Conservation (phyloP, 2,888 invertebrate genomes). For the Drosophila kuntzei region DNA sequence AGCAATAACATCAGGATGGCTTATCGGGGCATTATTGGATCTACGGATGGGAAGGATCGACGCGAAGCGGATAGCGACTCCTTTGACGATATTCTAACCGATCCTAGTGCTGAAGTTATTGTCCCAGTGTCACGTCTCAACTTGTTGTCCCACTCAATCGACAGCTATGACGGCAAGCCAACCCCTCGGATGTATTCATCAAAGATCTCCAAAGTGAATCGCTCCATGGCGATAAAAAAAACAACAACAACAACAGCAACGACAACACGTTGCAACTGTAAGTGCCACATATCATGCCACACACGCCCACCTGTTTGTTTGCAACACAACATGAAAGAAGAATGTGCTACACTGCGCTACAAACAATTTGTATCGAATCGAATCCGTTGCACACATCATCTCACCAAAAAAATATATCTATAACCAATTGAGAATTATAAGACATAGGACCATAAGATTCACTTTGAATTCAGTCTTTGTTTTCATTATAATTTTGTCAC, state of each 20-base stretch:
- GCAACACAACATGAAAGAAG: not conserved
- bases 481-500: not conserved
- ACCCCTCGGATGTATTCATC: not conserved
- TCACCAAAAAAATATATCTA: too few relatives aligned
- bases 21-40: conserved; percentile 64
- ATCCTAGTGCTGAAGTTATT: conserved; percentile 9
- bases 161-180: not conserved
- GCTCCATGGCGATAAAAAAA: not conserved
- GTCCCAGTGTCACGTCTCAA: conserved; percentile 4
- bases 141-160: not conserved
- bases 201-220: conserved; percentile 1
- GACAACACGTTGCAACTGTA: conserved; percentile 20
- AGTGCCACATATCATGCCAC: conserved; percentile 6
- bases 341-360: conserved; percentile 26
- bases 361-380: conserved; percentile 5
- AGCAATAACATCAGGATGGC: conserved; percentile 45
- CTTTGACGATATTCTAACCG: conserved; percentile 49
- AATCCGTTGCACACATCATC: not conserved
- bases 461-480: not conserved
- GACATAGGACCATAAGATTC: not conserved
- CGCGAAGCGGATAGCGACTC: conserved; percentile 51
- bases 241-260: not conserved
- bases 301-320: conserved; percentile 24
- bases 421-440: not conserved
- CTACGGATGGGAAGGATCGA: conserved; percentile 21